Evolutionary conservation across 2,797 vertebrate genomes (phyloP), one percentile per base, ranked within the genome.

Genomic region (Centropyge bicolor): DNA sequence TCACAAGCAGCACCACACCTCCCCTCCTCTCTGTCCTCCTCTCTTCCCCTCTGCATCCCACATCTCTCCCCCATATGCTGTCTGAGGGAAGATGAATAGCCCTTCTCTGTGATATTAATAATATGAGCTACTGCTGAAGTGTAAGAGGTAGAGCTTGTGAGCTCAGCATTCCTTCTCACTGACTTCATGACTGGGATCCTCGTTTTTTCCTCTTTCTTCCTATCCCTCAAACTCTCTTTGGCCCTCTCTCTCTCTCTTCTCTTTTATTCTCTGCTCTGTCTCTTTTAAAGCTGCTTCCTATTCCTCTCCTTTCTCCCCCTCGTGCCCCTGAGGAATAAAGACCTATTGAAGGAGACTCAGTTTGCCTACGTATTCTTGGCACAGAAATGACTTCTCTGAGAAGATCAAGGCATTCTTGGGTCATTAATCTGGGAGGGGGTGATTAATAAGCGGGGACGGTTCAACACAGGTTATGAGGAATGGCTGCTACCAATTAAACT

Each of bases 101-200:
- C 88, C 85, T 88, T 88, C 87, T 87, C 88, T 82, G 60, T 89
- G 91, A 92, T 93, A 93, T 95, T 95, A 95, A 95, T 94, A 94
- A 95, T 91, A 90, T 92, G 91, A 91, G 88, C 91, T 89, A 89
- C 90, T 93, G 91, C 88, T 92, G 92, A 90, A 93, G 90, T 94
- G 84, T 85, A 88, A 90, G 87, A 90, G 89, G 84, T 78, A 91
- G 92, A 87, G 90, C 92, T 88, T 93, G 92, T 94, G 92, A 93
- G 87, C 90, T 95, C 94, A 94, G 94, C 95, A 95, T 95, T 94
- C 93, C 90, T 94, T 83, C 91, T 90, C 91, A 82, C 89, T 93
- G 93, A 95, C 92, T 93, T 92, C 91, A 93, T 88, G 89, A 86
- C 90, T 91, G 74, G 88, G 86, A 87, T 78, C 60, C 62, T 66